Conservation (phyloP, 2,888 invertebrate genomes). For the Agrotis puta region DNA sequence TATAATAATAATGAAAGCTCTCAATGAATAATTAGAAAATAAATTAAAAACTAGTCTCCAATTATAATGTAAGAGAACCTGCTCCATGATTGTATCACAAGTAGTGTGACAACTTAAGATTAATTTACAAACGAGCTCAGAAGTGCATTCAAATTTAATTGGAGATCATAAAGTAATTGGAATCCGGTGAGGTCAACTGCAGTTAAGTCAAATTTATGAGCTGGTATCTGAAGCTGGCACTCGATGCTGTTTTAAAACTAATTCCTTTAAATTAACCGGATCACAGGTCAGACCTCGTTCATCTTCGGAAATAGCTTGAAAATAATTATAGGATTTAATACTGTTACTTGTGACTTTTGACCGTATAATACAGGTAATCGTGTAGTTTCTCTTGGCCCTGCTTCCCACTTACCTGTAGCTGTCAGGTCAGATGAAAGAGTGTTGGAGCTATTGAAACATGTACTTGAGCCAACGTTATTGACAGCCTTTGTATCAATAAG, state of each 20-base stretch:
- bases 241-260: conserved; percentile 21
- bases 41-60: conserved; percentile 12
- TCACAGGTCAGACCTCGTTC: conserved; percentile 27
- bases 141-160: conserved; percentile 45
- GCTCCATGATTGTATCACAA: background rate
- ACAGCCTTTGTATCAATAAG: no score
- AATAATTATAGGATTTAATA: conserved; percentile 28
- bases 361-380: background rate
- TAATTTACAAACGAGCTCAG: conserved; percentile 28
- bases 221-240: conserved; percentile 11
- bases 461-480: no score
- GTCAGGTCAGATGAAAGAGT: background rate
- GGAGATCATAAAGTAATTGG: conserved; percentile 37
- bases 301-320: conserved; percentile 19
- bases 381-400: background rate
- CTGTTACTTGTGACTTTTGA: background rate
- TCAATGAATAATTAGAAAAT: background rate
- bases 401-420: background rate
- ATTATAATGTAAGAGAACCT: conserved; percentile 12
- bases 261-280: conserved; percentile 42
- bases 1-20: conserved; percentile 6
- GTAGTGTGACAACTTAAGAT: conserved; percentile 9
- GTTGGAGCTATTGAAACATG: no score
- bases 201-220: conserved; percentile 49
- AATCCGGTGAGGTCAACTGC: conserved; percentile 40